Evolutionary conservation across 2,113 vertebrate genomes (phyloP).

Genomic region (Macquaria australasica): DNA sequence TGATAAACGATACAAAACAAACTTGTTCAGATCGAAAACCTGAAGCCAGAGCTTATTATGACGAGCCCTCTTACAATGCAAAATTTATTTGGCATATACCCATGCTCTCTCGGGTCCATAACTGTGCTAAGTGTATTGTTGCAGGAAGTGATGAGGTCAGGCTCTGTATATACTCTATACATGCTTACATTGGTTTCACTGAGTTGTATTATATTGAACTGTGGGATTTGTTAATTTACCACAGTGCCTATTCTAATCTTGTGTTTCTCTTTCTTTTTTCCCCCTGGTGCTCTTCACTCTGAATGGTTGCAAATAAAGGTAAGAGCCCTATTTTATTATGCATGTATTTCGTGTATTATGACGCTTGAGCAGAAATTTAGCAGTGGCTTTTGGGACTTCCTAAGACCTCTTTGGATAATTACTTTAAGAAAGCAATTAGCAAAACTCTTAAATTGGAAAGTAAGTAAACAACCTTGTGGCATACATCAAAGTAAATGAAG

Average conservation of each 20-base stretch:
- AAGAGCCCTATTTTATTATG: conserved; percentile 64
- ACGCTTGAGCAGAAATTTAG: conserved; percentile 46
- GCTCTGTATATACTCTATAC: background rate
- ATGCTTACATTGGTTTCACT: background rate
- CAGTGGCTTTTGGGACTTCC: conserved; percentile 57
- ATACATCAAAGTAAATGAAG: conserved; percentile 41
- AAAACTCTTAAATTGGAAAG: conserved; percentile 62
- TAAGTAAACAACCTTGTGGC: conserved; percentile 64
- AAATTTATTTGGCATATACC: background rate
- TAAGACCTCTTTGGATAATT: conserved; percentile 70
- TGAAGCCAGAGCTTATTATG: background rate
- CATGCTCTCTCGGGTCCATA: background rate
- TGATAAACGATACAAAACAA: background rate
- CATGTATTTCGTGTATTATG: conserved; percentile 60
- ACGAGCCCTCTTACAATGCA: background rate
- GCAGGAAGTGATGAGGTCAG: background rate
- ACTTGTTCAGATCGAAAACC: background rate
- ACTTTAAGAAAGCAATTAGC: conserved; percentile 74
- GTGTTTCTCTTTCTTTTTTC: conserved; percentile 45
- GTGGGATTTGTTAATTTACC: conserved; percentile 21
- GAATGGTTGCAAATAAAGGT: conserved; percentile 74
- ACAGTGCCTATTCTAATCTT: conserved; percentile 51
- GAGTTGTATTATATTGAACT: too few relatives aligned
- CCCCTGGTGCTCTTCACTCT: conserved; percentile 45
- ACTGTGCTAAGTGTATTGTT: conserved; percentile 6